Percentiles rank a stretch among this genome's conserved stretches.
Conservation (phyloP, 2,113 vertebrate species). For the Strix aluco region DNA sequence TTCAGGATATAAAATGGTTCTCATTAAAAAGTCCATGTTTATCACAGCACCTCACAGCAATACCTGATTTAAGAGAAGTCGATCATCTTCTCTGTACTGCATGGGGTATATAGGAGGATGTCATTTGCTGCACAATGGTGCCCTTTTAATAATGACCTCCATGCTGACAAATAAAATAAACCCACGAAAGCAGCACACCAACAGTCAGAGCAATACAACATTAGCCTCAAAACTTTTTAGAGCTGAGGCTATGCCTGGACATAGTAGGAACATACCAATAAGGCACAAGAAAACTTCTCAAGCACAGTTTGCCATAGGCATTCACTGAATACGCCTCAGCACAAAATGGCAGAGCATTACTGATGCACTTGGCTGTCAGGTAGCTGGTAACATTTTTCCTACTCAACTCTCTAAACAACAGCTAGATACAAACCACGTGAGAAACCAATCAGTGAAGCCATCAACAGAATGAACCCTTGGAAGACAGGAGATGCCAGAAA, state of each 20-base stretch:
- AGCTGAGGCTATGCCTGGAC: neutral
- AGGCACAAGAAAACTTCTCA: neutral
- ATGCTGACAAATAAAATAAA: neutral
- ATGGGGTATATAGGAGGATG: neutral
- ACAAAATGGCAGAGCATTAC: neutral
- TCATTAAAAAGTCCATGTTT: neutral
- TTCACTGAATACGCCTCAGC: neutral
- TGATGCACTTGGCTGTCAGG: neutral
- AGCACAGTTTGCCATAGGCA: neutral
- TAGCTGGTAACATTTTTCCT: neutral
- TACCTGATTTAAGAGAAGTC: neutral
- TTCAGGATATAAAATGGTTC: neutral
- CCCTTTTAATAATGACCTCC: neutral
- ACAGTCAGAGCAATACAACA: neutral
- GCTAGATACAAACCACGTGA: neutral
- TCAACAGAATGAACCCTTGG: neutral
- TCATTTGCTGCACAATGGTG: neutral
- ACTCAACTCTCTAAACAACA: neutral
- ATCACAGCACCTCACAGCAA: neutral
- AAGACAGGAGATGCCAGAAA: neutral
- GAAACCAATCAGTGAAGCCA: neutral
- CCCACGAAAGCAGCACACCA: neutral
- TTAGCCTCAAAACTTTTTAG: neutral
- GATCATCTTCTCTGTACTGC: neutral
- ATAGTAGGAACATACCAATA: neutral